Base-by-base conservation (phyloP, 2,888 invertebrate species). In the Conus canariensis region DNA sequence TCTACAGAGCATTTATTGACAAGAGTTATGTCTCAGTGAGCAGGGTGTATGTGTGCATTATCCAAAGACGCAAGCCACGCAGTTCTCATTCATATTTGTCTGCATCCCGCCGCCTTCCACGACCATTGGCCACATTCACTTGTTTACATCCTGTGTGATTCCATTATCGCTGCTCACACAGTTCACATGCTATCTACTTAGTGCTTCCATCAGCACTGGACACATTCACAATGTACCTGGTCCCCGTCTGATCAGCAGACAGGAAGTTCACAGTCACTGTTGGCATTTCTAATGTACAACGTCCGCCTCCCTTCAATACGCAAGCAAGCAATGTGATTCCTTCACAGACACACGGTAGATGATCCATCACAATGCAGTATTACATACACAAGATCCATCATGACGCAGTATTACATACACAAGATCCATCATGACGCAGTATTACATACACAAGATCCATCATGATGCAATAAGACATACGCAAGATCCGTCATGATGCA, bases 1-100 rank as follows among this genome's bases (percentile, higher is more conserved):
- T 80, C 77, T 80, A 80, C 77, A 80, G 77, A 80, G 77, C 77
- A 80, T 80, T 80, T 80, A 80, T 80, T 80, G 45, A 30, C 77
- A 80, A 45, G 45, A 45, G 74, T 80, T 80, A 25, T 80, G 22
- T 22, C 16, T 80, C 77, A 80, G 22, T 80, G 77, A 80, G 45
- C 77, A 80, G 30, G 77, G 45, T 10, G 30, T 30, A 80, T 70
- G 70, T 70, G 70, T 70, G 70, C 77, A 80, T 30, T 22, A 25
- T 80, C 45, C 30, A 80, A 80, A 30, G 77, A 22, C 77, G 30
- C 77, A 80, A 80, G 77, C 25, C 74, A 74, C 10, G n/a, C 77
- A 80, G 77, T 80, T 22, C 70, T 22, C 70, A 16, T 22, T 22
- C 70, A 70, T 19, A 22, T 64, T 64, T 10, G 64, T 64, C 64